Evolutionary conservation across 2,888 invertebrate genomes (phyloP), one percentile per base, ranked within the genome.

Genomic region (Hololepta plana): DNA sequence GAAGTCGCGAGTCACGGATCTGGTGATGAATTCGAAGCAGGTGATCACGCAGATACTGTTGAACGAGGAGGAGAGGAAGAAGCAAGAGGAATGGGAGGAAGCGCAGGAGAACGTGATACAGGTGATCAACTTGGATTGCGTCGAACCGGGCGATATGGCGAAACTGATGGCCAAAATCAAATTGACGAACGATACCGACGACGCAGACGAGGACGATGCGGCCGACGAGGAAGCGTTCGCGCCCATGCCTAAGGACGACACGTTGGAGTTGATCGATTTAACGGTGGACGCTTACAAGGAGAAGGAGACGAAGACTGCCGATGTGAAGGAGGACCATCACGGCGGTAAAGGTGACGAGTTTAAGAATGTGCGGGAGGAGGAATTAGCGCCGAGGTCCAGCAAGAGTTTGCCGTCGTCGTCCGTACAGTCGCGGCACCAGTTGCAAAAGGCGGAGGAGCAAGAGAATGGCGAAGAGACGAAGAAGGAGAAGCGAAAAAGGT

Each of bases 1-100:
- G 53, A 51, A 60, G 50, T 47, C 43, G 6, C 41, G 53, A 7
- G 39, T 53, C 5, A 53, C 53, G 3, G 52, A 53, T 36, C 34
- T 54, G 15, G 48, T 53, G 7, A 50, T 46, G 39, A 52, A 51
- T 36, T 53, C 54, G 5, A 53, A 49, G 28, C 47, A 49, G 26
- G 43, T 46, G 12, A 35, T 45, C 8, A 43, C 36, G 12, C 47
- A 50, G 23, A 35, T 32, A 21, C 31, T 43, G 8, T 33, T 38
- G 24, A 42, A 36, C 23, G 44, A 45, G 15, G 40, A 36, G 20
- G 30, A 37, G 3, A 37, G 37, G 26, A 33, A 30, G 23, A 29
- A 33, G 10, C 38, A 38, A 29, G 41, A 44, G 22, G 41, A 44
- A 26, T 42, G 44, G 35, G 47, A 47, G 29, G 41, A 44, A 20